These are phyloP conservation scores for Catharus bicknelli DNA, from an alignment of 2,113 vertebrate species.

Conservation along the genomic window DNA sequence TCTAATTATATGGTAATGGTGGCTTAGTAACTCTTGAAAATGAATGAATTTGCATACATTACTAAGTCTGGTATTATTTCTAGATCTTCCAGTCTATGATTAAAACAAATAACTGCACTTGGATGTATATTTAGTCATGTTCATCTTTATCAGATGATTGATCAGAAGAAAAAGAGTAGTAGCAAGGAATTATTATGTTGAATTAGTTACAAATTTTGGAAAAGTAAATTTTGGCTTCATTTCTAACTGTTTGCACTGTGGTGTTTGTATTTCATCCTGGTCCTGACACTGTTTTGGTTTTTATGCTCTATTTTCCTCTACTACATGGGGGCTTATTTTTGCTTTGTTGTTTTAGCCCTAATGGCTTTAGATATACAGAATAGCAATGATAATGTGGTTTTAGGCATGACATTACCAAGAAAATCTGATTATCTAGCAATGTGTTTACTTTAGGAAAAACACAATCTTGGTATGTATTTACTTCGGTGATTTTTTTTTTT, in stretches of 20 bases:
- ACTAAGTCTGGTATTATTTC: not conserved
- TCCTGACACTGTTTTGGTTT: constrained; percentile 8
- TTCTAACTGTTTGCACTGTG: constrained; percentile 40
- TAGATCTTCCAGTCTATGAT: not conserved
- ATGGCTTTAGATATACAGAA: not conserved
- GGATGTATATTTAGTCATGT: not conserved
- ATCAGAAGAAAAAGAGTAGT: constrained; percentile 23
- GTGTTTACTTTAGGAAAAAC: constrained; percentile 11
- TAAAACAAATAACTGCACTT: not conserved
- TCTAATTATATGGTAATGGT: not conserved
- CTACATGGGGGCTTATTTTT: not conserved
- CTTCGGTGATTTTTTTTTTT: not conserved
- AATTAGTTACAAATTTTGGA: not conserved
- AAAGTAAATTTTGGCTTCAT: constrained; percentile 24
- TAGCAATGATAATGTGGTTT: not conserved
- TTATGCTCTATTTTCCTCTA: not conserved
- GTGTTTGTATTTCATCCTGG: constrained; percentile 51
- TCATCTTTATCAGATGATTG: not conserved
- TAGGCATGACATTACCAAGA: not conserved
- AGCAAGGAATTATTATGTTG: not conserved
- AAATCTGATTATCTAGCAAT: constrained; percentile 3
- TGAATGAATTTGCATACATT: not conserved
- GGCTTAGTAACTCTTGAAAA: constrained; percentile 4
- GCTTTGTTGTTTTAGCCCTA: not conserved
- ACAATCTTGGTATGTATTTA: not conserved